Conservation (phyloP, 2,113 vertebrate species). For the Equus quagga region DNA sequence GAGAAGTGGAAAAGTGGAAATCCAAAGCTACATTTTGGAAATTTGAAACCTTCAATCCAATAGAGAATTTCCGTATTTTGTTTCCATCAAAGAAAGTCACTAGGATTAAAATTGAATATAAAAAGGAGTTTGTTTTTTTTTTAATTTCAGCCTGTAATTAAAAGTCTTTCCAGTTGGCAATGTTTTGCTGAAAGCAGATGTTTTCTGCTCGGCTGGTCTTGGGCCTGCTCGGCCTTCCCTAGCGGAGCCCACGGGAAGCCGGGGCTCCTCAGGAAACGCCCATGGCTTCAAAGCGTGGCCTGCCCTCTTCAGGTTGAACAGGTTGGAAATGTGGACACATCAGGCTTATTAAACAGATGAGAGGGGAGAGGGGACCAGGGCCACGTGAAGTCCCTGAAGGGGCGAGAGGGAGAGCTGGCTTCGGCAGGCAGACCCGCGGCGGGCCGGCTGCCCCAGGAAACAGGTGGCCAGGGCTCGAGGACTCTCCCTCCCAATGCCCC, state of each 20-base stretch:
- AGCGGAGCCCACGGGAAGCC: not conserved
- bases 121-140: not conserved
- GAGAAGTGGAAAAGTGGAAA: not conserved
- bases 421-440: no score
- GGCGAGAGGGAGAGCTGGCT: not conserved
- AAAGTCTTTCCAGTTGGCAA: not conserved
- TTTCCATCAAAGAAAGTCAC: conserved; percentile 11
- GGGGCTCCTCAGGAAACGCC: not conserved
- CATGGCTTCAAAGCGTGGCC: not conserved
- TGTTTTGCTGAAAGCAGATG: not conserved
- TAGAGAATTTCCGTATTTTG: not conserved
- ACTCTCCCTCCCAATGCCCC: not conserved
- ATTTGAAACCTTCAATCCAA: not conserved
- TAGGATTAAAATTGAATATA: not conserved
- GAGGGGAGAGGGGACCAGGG: not conserved
- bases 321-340: not conserved
- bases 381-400: not conserved
- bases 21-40: not conserved
- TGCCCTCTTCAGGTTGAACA: not conserved
- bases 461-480: not conserved
- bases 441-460: no score
- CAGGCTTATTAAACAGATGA: not conserved
- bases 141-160: not conserved
- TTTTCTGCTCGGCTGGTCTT: not conserved
- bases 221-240: not conserved